phyloP scores from a whole-genome alignment of 2,113 vertebrate genomes.

The Malaclemys terrapin region DNA sequence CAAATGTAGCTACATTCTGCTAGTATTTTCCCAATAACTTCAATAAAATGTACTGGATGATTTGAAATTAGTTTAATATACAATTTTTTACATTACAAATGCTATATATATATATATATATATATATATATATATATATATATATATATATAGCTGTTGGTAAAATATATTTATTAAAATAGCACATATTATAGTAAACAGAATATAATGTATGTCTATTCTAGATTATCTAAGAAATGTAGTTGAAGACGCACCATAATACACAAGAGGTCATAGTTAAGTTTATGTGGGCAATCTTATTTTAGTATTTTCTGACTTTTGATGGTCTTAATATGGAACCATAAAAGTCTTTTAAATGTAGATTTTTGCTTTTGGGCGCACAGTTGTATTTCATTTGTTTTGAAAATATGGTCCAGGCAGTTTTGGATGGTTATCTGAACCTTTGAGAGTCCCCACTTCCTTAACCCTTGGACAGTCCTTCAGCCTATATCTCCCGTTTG shows the following conservation, averaged over 20 bases:
- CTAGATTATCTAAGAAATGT: not conserved
- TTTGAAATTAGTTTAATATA: not conserved
- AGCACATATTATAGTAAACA: not conserved
- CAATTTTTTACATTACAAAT: not conserved
- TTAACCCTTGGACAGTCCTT: not conserved
- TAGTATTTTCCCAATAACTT: not conserved
- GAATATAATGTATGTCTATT: not conserved
- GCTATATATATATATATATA: not conserved
- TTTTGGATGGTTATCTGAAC: not conserved
- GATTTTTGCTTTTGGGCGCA: not conserved
- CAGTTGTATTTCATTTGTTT: not conserved
- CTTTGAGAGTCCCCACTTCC: not conserved
- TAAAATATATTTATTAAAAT: not conserved
- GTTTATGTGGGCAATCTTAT: not conserved
- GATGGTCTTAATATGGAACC: not conserved
- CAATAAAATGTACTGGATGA: not conserved
- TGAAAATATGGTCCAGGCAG: not conserved
- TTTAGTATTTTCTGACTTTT: not conserved
- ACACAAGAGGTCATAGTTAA: not conserved
- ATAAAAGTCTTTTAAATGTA: not conserved
- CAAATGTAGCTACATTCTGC: not conserved
- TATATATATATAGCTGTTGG: not conserved
- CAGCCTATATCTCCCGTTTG: not conserved
- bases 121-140: not conserved
- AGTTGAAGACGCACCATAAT: not conserved